Evolutionary conservation across 2,113 vertebrate genomes (phyloP).

Genomic region (Epinephelus lanceolatus): DNA sequence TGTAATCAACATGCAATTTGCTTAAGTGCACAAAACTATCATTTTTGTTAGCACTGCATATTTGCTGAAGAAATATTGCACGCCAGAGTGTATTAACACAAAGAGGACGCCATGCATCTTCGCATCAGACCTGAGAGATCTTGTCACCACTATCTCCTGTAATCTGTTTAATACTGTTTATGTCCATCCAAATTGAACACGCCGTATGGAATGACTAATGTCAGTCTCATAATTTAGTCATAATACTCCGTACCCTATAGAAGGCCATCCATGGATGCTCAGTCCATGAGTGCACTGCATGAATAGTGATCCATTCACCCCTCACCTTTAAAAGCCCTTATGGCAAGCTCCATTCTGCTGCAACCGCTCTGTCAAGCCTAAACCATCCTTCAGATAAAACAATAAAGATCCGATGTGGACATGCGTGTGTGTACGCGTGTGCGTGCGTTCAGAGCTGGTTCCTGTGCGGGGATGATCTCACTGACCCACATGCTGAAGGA

Average conservation of each 20-base stretch:
- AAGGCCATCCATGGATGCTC: conserved; percentile 53
- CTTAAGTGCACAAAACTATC: conserved; percentile 85
- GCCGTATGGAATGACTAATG: conserved; percentile 77
- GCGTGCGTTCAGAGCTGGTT: conserved; percentile 7
- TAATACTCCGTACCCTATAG: conserved; percentile 55
- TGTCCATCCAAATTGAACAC: conserved; percentile 73
- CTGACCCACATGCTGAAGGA: conserved; percentile 64
- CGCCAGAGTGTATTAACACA: conserved; percentile 71
- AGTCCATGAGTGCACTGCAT: conserved; percentile 59
- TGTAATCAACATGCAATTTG: conserved; percentile 83
- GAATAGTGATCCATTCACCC: conserved; percentile 74
- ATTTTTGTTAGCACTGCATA: conserved; percentile 82
- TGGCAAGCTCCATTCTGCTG: conserved; percentile 50
- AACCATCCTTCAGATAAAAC: conserved; percentile 64
- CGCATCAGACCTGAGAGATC: conserved; percentile 70
- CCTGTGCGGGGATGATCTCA: conserved; percentile 68
- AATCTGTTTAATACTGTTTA: conserved; percentile 83
- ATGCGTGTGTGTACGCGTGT: not conserved
- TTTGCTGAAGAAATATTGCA: conserved; percentile 81
- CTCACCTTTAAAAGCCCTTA: conserved; percentile 73
- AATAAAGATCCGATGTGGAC: conserved; percentile 65
- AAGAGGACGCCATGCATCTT: conserved; percentile 63
- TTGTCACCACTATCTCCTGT: conserved; percentile 74
- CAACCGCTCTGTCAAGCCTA: conserved; percentile 49
- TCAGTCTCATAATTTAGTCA: conserved; percentile 78